Percentiles rank a stretch among this genome's conserved stretches.
Conservation (phyloP, 2,113 vertebrate species). For the Lasiurus cinereus region DNA sequence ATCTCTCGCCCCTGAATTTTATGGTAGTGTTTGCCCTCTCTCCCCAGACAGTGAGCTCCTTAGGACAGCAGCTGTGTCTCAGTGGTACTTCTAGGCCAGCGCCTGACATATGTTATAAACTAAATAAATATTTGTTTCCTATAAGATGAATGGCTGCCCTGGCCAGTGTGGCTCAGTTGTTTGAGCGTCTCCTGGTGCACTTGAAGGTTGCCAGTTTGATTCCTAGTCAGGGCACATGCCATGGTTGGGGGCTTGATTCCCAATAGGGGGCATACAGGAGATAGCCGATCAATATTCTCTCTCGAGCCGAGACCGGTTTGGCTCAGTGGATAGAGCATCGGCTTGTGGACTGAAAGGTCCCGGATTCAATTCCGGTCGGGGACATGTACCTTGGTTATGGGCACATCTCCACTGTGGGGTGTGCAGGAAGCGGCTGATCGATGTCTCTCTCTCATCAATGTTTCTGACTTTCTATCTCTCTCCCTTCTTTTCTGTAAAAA, state of each 20-base stretch:
- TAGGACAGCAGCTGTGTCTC: not conserved
- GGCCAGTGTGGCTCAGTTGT: not conserved
- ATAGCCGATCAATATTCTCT: not conserved
- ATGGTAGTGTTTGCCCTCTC: not conserved
- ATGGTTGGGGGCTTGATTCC: not conserved
- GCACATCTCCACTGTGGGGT: no score
- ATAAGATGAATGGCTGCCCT: not conserved
- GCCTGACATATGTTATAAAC: not conserved
- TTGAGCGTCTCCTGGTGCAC: not conserved
- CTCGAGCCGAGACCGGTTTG: no score
- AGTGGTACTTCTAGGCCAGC: not conserved
- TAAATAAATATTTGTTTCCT: conserved; percentile 31
- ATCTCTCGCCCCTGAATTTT: not conserved
- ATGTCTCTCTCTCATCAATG: no score
- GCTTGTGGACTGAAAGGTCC: no score
- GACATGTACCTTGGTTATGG: no score
- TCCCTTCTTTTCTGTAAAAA: no score
- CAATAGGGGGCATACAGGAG: not conserved
- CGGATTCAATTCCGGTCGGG: no score
- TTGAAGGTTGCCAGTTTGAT: not conserved
- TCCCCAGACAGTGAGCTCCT: not conserved
- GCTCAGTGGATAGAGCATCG: no score
- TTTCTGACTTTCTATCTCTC: no score
- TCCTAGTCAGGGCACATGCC: not conserved
- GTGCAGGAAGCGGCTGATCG: no score